Evolutionary conservation across 2,797 vertebrate genomes (phyloP), one percentile per base, ranked within the genome.

Genomic region (Sylvia borin): DNA sequence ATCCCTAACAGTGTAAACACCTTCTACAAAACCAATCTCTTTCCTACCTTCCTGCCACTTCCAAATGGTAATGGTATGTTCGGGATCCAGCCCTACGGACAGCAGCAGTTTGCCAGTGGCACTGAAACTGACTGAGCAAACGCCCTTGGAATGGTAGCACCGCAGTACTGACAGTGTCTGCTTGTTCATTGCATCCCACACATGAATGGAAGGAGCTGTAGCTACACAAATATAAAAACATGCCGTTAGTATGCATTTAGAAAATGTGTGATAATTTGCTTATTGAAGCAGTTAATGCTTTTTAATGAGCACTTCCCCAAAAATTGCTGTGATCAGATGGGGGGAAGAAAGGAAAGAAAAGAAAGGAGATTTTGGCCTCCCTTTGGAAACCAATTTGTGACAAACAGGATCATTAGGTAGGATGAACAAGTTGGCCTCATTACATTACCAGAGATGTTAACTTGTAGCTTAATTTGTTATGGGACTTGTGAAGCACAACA

Each of bases 21-120:
- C 25, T 54, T n/a, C 53, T 32, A 51, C 50, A 81, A 70, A 87
- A 70, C 5, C 47, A 81, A 53, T 7, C 72, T 11, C 18, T 85
- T 77, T 89, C 94, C 74, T 98, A 99, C 99, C 99, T 99, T 99
- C 99, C 95, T 99, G 99, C 99, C 99, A 99, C 93, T 99, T 99
- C 99, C 99, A 99, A 97, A 99, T 99, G 97, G 99, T 99, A 88
- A 99, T 73, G 13, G 99, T 99, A 71, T 99, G 99, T 58, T 99
- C 99, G 0, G 98, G 97, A 97, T 99, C 99, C 93, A 99, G 98
- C 75, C 99, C 99, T 82, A 99, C 98, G 15, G 99, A 99, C 29
- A 99, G 98, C 92, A 99, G 97, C 67, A 99, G 98, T 88, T 99
- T 99, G 67, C 99, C 99, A 27, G 99, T 99, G 95, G 99, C 99